Conservation (phyloP, 2,113 vertebrate species). For the Cyprinodon tularosa region DNA sequence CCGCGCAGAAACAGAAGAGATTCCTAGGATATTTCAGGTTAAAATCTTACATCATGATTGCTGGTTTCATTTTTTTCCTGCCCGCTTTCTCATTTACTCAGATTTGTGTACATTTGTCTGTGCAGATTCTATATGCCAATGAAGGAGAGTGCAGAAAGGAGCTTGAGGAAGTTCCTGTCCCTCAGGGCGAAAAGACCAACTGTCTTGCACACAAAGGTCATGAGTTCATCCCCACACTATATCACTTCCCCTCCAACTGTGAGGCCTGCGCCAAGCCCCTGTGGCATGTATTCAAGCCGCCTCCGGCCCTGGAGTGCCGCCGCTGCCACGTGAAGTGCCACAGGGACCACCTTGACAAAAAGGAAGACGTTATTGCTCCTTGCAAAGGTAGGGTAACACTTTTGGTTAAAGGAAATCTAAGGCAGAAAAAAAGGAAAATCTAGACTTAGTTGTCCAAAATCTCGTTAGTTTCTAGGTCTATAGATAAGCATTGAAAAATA, state of each 20-base stretch:
- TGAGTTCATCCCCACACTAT: constrained; percentile 97
- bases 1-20: constrained; percentile 96
- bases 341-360: constrained; percentile 97
- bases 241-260: constrained; percentile 98
- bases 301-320: constrained; percentile 94
- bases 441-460: too few relatives aligned
- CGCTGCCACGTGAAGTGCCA: constrained; percentile 99
- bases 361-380: constrained; percentile 96
- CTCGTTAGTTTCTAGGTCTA: neutral
- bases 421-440: too few relatives aligned
- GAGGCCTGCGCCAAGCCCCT: constrained; percentile 98
- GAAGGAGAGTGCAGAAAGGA: constrained; percentile 98
- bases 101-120: neutral
- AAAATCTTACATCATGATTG: neutral
- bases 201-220: constrained; percentile 97
- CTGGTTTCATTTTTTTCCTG: neutral
- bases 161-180: constrained; percentile 87
- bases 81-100: neutral
- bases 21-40: constrained; percentile 99
- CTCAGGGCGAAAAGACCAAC: constrained; percentile 93
- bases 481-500: too few relatives aligned
- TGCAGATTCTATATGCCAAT: constrained; percentile 97
- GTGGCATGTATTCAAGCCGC: constrained; percentile 98
- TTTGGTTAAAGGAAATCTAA: neutral
- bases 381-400: constrained; percentile 89